Conservation (phyloP, 2,113 vertebrate species). For the Lontra canadensis region DNA sequence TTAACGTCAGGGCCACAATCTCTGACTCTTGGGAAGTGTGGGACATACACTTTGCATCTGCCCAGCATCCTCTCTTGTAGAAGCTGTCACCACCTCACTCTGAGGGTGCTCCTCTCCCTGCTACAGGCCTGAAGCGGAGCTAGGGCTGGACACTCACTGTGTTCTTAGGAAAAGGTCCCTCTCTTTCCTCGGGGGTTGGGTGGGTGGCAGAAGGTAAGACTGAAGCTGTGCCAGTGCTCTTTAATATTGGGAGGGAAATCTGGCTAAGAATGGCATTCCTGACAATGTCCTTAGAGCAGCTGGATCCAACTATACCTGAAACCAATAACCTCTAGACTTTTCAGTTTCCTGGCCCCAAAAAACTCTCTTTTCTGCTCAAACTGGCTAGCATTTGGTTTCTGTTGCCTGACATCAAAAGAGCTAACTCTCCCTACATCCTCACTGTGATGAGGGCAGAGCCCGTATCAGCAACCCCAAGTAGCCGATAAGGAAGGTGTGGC, state of each 20-base stretch:
- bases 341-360: neutral
- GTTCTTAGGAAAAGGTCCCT: neutral
- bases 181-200: neutral
- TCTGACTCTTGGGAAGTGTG: neutral
- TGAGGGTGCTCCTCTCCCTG: neutral
- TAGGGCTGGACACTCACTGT: rapidly evolving
- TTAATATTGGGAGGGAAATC: neutral
- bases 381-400: neutral
- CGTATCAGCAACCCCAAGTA: neutral
- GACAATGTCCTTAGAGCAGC: neutral
- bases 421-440: neutral
- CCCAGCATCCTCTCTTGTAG: neutral
- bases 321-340: neutral
- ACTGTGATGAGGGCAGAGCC: neutral
- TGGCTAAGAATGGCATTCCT: neutral
- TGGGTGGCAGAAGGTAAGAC: neutral
- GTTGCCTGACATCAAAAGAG: neutral
- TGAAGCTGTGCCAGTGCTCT: neutral
- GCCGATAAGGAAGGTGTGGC: neutral
- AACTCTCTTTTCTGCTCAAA: neutral
- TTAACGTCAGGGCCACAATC: neutral
- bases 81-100: neutral
- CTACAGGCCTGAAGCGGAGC: neutral
- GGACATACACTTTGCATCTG: rapidly evolving
- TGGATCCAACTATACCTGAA: neutral